Evolutionary conservation across 2,888 invertebrate genomes (phyloP), one percentile per base, ranked within the genome.

Genomic region (Drosophila pegasa): DNA sequence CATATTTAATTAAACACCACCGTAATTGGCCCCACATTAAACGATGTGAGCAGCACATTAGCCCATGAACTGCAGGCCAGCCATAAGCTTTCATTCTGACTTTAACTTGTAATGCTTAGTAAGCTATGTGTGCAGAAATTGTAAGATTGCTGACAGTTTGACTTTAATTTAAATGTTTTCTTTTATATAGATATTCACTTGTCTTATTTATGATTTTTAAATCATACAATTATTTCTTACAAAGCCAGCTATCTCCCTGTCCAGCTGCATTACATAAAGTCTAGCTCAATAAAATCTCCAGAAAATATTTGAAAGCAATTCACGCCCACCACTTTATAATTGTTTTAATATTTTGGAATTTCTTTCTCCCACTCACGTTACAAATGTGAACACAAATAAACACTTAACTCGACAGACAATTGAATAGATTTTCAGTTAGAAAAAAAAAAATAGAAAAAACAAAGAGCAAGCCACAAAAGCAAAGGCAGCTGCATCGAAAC

Each of bases 401-500:
- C 35, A 63, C 63, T 55, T 60, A 56, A 18, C 16, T 38, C 31
- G 37, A n/a, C 20, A 68, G 62, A 73, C 80, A 87, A 87, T 84
- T 84, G 64, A 77, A 74, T 60, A 65, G 78, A 76, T 76, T 78
- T 83, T 68, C 58, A 75, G 69, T 58, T 71, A 64, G 66, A 71
- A 76, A 79, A 70, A 25, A 63, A 64, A 60, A 63, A 48, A 35
- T 55, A 37, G 54, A 48, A 38, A 29, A 57, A 25, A 40, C 27
- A 41, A 66, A 51, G 56, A 76, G 61, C 16, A 18, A 16, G 33
- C 18, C 27, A 59, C 25, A 51, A 33, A 45, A 64, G 51, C 50
- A 66, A 71, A 56, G 62, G 62, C 85, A 81, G 85, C 82, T 87
- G 87, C 77, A 76, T 65, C 63, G 38, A 70, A 80, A 54, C 85